phyloP scores from a whole-genome alignment of 2,797 vertebrate genomes.

The Spatula versicolor region DNA sequence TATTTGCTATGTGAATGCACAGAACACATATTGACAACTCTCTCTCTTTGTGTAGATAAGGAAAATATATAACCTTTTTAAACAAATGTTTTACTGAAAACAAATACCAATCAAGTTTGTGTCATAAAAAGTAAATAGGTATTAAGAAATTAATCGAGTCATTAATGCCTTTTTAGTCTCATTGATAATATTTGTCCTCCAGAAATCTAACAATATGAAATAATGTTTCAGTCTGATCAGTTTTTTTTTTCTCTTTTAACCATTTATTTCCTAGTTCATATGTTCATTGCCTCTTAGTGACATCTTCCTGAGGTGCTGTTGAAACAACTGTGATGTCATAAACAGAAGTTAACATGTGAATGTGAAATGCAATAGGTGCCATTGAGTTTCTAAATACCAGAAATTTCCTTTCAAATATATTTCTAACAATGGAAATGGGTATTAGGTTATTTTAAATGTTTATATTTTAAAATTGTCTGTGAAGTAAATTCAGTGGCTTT shows the following conservation, averaged over 20 bases:
- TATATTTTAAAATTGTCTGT: not conserved
- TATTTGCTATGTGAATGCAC: not conserved
- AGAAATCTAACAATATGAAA: not conserved
- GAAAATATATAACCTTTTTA: not conserved
- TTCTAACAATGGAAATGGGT: rapidly evolving
- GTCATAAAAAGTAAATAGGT: not conserved
- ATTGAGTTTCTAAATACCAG: not conserved
- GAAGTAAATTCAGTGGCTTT: not conserved
- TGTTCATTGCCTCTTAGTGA: not conserved
- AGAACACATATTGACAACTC: not conserved
- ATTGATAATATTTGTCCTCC: not conserved
- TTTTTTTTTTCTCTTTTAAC: not conserved
- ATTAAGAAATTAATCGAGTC: not conserved
- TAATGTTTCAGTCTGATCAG: not conserved
- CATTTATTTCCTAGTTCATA: not conserved
- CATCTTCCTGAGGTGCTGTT: not conserved
- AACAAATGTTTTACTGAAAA: not conserved
- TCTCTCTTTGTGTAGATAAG: not conserved
- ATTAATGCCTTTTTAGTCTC: not conserved
- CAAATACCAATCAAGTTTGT: not conserved
- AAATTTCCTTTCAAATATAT: not conserved
- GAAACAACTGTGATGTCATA: not conserved
- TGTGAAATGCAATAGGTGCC: not conserved
- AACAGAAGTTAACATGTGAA: not conserved
- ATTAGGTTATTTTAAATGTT: not conserved